Percentiles rank a stretch among this genome's conserved stretches.
Evolutionary conservation across 2,797 vertebrate species (phyloP).

Genomic region (Pseudomugil tenellus): DNA sequence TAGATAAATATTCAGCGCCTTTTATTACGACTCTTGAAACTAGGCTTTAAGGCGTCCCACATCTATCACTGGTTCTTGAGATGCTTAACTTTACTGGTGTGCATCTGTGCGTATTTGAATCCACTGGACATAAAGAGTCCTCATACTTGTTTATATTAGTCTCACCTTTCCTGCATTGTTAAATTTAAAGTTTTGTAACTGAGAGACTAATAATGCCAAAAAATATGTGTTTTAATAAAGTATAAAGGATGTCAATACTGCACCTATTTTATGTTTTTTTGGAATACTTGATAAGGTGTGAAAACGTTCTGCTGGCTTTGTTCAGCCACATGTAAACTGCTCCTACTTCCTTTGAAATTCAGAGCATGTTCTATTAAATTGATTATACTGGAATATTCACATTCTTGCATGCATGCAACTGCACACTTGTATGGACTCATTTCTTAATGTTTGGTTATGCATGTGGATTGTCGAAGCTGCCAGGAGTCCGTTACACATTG

Average conservation of each 20-base stretch:
- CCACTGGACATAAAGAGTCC: neutral
- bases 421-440: neutral
- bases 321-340: neutral
- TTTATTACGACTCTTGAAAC: neutral
- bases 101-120: neutral
- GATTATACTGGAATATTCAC: neutral
- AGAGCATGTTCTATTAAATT: neutral
- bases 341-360: neutral
- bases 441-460: conserved; percentile 21
- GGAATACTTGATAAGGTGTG: too few species aligned
- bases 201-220: neutral
- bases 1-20: neutral
- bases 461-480: conserved; percentile 23
- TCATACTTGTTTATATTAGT: neutral
- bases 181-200: neutral
- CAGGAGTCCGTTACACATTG: conserved; percentile 1
- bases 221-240: neutral
- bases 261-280: too few species aligned
- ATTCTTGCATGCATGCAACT: neutral
- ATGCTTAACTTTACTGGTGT: neutral
- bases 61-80: neutral
- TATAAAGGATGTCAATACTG: neutral
- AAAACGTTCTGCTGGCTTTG: neutral
- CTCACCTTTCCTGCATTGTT: neutral
- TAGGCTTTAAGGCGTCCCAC: neutral